Evolutionary conservation across 1,140 invertebrate species (phyloP).

Genomic region (Oedothorax gibbosus): DNA sequence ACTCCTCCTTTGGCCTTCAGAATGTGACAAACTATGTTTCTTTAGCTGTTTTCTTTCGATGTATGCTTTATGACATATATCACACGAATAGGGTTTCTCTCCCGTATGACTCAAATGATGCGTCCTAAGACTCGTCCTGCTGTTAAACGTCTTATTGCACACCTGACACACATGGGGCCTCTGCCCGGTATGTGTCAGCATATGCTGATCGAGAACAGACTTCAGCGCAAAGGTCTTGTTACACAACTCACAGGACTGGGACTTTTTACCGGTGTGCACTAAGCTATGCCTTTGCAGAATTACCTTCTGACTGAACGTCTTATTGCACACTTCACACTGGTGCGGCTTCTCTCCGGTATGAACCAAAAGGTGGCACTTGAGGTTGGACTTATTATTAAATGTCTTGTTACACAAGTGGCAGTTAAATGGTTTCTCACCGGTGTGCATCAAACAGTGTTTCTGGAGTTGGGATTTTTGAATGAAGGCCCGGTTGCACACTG

Average conservation of each 20-base stretch:
- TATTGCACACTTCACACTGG: not conserved
- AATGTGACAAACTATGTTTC: too few relatives aligned
- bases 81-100: constrained; percentile 1
- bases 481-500: not conserved
- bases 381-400: not conserved
- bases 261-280: not conserved
- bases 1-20: too few relatives aligned
- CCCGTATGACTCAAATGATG: constrained; percentile 8
- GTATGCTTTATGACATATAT: not conserved
- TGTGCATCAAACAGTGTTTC: not conserved
- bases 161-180: not conserved
- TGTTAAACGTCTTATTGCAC: not conserved
- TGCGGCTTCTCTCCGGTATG: constrained; percentile 2
- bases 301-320: not conserved
- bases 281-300: not conserved
- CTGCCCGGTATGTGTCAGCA: not conserved
- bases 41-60: too few relatives aligned
- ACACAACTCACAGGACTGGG: constrained; percentile 1
- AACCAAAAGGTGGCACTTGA: not conserved
- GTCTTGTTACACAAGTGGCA: not conserved
- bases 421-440: constrained; percentile 1
- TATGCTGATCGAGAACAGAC: not conserved
- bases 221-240: not conserved
- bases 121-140: not conserved
- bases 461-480: not conserved